Evolutionary conservation across 1,140 invertebrate genomes (phyloP).

Genomic region (Drosophila rhopaloa): DNA sequence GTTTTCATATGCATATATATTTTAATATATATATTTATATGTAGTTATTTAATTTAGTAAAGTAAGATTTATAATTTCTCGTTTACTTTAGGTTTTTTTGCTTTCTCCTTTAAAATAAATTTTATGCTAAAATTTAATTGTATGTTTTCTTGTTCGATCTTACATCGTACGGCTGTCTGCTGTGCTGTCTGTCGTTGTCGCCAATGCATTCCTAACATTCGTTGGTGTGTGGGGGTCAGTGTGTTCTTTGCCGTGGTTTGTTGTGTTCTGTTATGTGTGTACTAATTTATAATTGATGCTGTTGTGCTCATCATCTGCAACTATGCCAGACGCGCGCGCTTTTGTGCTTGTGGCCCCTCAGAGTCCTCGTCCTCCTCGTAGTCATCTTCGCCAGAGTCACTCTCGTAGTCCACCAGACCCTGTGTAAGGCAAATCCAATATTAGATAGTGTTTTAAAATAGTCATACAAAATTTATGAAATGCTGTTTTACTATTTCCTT

Average conservation of each 20-base stretch:
- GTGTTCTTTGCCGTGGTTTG: slow-evolving; percentile 28
- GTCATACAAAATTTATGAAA: too few relatives aligned
- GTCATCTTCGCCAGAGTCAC: slow-evolving; percentile 97
- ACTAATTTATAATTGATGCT: slow-evolving; percentile 81
- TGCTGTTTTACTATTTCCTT: too few relatives aligned
- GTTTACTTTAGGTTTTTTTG: slow-evolving; percentile 62
- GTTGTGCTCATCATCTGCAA: slow-evolving; percentile 48
- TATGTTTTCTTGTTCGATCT: slow-evolving; percentile 68
- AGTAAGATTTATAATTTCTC: slow-evolving; percentile 80
- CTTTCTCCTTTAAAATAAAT: slow-evolving; percentile 68
- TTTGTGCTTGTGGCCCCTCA: slow-evolving; percentile 80
- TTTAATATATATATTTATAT: slow-evolving; percentile 54
- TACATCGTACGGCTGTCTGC: slow-evolving; percentile 66
- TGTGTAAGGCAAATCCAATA: slow-evolving; percentile 69
- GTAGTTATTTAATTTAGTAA: slow-evolving; percentile 78
- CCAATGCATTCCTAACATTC: slow-evolving; percentile 36
- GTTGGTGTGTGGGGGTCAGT: slow-evolving; percentile 23
- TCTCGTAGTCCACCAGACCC: slow-evolving; percentile 98
- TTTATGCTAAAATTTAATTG: slow-evolving; percentile 75
- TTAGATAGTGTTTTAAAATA: too few relatives aligned
- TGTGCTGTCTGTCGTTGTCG: slow-evolving; percentile 17
- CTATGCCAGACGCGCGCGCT: slow-evolving; percentile 83
- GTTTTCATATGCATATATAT: slow-evolving; percentile 63
- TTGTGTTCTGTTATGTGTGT: slow-evolving; percentile 49
- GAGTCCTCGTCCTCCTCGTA: slow-evolving; percentile 92